Conservation (phyloP, 2,888 invertebrate species). For the Agrotis clavis region DNA sequence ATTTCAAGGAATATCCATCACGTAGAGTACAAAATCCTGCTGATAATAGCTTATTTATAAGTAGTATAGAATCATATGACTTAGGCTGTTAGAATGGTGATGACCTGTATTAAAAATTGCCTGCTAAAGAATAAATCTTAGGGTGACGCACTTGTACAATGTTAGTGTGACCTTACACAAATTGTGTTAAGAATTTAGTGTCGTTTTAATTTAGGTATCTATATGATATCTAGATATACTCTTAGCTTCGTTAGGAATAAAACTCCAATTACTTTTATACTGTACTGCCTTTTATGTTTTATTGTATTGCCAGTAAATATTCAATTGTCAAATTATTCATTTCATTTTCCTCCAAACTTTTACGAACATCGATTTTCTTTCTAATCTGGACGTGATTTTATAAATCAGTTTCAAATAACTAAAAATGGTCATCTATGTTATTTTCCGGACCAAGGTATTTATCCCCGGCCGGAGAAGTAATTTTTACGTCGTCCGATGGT, state of each 20-base stretch:
- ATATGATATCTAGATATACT: no score
- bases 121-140: constrained; percentile 2
- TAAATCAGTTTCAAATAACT: neutral
- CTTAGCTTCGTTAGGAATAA: neutral
- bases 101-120: constrained; percentile 3
- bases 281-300: neutral
- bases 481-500: no score
- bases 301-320: no score
- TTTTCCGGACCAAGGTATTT: no score
- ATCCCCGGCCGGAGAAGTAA: no score
- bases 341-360: neutral
- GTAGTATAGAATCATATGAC: neutral
- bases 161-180: no score
- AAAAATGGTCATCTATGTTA: no score
- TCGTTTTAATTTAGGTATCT: neutral
- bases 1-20: no score
- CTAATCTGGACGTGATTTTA: neutral
- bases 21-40: no score
- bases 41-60: no score
- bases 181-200: neutral
- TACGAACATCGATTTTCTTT: neutral
- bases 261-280: no score
- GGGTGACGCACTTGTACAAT: no score
- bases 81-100: neutral
- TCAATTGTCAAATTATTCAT: neutral